Conservation (phyloP, 2,113 vertebrate genomes). For the Python bivittatus region DNA sequence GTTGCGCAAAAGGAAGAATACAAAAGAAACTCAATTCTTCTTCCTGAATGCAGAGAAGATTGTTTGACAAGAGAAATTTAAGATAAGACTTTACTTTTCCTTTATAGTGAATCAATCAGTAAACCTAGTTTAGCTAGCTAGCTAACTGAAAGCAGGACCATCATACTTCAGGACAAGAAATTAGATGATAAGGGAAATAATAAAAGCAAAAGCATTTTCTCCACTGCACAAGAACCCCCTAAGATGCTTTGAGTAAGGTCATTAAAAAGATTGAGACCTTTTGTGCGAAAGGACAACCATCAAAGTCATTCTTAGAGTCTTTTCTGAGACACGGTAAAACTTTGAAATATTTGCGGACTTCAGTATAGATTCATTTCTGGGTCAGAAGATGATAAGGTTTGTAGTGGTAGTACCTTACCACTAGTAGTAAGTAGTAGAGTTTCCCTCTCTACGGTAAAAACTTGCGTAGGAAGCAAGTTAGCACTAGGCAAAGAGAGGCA, state of each 20-base stretch:
- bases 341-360: background rate
- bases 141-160: background rate
- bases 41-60: background rate
- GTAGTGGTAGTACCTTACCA: background rate
- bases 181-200: background rate
- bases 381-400: background rate
- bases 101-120: background rate
- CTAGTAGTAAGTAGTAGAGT: background rate
- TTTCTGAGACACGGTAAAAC: background rate
- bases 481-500: background rate
- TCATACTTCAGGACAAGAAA: background rate
- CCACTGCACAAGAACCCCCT: background rate
- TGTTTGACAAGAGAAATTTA: background rate
- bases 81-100: background rate
- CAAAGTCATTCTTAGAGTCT: background rate
- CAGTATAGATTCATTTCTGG: background rate
- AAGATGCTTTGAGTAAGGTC: background rate
- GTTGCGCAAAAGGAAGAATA: background rate
- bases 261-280: background rate
- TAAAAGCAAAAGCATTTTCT: background rate
- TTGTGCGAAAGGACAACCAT: background rate
- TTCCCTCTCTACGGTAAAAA: background rate
- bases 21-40: background rate
- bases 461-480: background rate
- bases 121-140: background rate